Base-by-base conservation (phyloP, 2,888 invertebrate species). In the Conus canariensis region DNA sequence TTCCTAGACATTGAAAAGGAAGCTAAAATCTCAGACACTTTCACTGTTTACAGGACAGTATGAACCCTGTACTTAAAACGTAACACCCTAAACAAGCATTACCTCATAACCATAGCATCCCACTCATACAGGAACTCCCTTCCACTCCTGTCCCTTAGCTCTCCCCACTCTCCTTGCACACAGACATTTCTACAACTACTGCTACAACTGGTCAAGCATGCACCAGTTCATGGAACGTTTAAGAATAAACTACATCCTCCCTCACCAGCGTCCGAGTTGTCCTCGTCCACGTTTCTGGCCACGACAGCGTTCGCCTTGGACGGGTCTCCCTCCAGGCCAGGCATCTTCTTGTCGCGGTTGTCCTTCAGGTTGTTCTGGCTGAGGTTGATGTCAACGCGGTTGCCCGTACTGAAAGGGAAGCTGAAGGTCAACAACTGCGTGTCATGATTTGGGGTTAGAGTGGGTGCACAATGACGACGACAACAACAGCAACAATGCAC, bases 401-500 rank as follows among this genome's bases (percentile, higher is more conserved):
- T 94, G 74, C 93, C 91, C 74, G 91, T 95, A 94, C 96, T 96
- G 95, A 95, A 95, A 96, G 94, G 95, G 92, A 95, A 95, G 91
- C 91, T 90, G 91, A 67, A 88, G 91, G 90, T 90, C 88, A 88
- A 90, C 87, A 90, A 25, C 14, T 10, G 19, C 58, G 82, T 60
- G 82, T 90, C 90, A 90, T 12, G 80, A 87, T 67, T 77, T 22
- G 77, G 22, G 85, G 64, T 16, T 64, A 16, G 64, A 64, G 12
- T 45, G 45, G 45, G 45, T 45, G 85, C 45, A 45, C 45, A 70
- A 16, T 8, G 70, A 70, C 19, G 3, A 70, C 70, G 22, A 70
- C 22, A 0, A 16, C 7, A n/a, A 70, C 19, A 70, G 22, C 22
- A 16, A 16, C 16, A 16, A 22, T 22, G 56, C 45, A 56, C 82